A percentile compares a stretch with the other conserved stretches of the same genome.
Evolutionary conservation across 2,113 vertebrate species (phyloP).

Genomic region (Amblyopsis rosae): DNA sequence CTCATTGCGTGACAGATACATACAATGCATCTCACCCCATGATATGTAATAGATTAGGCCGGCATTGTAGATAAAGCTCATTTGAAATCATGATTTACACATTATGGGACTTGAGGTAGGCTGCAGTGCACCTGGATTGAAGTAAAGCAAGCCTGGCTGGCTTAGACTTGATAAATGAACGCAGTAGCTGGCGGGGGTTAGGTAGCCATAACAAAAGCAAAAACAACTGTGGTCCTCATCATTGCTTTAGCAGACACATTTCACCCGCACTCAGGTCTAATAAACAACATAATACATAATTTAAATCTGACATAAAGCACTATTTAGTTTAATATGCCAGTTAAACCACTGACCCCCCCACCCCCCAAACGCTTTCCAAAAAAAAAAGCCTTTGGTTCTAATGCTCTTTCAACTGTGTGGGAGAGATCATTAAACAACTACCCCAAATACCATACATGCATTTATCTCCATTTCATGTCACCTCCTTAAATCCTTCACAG

Average conservation of each 20-base stretch:
- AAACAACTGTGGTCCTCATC: background rate
- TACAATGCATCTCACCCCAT: no score
- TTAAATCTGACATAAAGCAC: background rate
- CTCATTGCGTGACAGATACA: no score
- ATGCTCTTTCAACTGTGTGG: slow-evolving; percentile 27
- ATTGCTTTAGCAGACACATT: background rate
- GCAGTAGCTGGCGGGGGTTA: background rate
- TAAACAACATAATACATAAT: background rate
- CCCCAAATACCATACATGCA: slow-evolving; percentile 27
- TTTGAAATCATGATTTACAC: background rate
- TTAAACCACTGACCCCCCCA: slow-evolving; percentile 17
- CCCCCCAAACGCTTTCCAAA: background rate
- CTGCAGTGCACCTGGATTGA: background rate
- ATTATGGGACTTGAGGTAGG: background rate
- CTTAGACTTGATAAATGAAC: background rate
- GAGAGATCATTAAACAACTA: slow-evolving; percentile 32
- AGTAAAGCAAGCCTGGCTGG: background rate
- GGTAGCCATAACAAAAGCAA: slow-evolving; percentile 3
- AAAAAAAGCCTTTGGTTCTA: slow-evolving; percentile 13
- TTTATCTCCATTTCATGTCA: slow-evolving; percentile 13
- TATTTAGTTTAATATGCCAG: slow-evolving; percentile 26
- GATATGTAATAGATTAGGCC: no score
- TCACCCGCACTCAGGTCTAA: background rate
- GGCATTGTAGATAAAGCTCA: no score
- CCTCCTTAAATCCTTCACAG: slow-evolving; percentile 8